A percentile compares a stretch with the other conserved stretches of the same genome.
Conservation (phyloP, 2,797 vertebrate species). For the Peromyscus attwateri region DNA sequence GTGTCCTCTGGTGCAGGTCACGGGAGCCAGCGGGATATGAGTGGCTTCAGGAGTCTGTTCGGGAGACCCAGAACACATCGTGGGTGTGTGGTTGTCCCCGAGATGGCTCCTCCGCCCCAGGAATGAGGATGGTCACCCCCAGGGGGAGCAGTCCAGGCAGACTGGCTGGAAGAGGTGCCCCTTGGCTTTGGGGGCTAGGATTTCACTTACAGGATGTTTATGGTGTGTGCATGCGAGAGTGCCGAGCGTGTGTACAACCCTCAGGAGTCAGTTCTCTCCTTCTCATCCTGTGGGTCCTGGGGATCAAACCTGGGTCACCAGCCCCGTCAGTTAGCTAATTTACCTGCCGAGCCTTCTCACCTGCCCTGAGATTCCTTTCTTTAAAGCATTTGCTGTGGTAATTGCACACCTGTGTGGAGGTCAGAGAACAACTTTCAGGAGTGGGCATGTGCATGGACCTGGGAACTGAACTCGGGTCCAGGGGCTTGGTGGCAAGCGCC, state of each 20-base stretch:
- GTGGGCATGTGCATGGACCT: background rate
- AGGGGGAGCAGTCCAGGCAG: background rate
- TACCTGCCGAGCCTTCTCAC: background rate
- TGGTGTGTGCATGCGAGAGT: too few relatives aligned
- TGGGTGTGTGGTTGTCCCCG: accelerated
- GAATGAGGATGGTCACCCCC: background rate
- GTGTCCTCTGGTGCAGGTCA: background rate
- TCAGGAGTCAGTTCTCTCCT: background rate
- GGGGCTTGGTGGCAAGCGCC: background rate
- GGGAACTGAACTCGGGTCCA: background rate
- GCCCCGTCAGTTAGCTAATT: background rate
- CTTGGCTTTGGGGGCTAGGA: background rate
- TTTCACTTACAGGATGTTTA: background rate
- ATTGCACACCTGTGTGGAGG: background rate
- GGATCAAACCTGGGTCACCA: background rate
- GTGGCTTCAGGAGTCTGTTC: background rate
- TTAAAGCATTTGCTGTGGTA: background rate
- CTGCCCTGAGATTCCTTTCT: background rate
- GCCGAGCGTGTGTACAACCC: background rate
- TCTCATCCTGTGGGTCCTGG: background rate
- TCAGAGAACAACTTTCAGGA: background rate
- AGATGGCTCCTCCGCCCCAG: too few relatives aligned
- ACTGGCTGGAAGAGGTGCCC: background rate
- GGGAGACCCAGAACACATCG: background rate
- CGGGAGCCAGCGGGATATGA: background rate